Evolutionary conservation across 2,888 invertebrate species (phyloP).

Genomic region (Acronicta alni): DNA sequence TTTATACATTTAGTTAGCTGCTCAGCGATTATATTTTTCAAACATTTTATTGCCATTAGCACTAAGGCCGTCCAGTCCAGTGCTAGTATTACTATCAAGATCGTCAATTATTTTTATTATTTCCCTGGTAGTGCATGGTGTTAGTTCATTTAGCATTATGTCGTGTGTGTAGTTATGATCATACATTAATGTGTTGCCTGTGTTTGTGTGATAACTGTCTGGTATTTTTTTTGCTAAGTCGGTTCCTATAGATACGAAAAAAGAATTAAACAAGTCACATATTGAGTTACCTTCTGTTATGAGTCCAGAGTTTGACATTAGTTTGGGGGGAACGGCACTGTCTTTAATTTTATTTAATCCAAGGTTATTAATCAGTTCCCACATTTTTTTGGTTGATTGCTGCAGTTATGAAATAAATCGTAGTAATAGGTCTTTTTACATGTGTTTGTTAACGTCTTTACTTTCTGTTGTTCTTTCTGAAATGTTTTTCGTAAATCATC

Average conservation of each 20-base stretch:
- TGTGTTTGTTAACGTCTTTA: constrained; percentile 13
- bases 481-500: constrained; percentile 22
- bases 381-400: constrained; percentile 41
- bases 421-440: constrained; percentile 35
- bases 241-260: constrained; percentile 34
- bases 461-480: constrained; percentile 16
- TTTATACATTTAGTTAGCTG: neutral
- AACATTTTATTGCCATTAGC: constrained; percentile 6
- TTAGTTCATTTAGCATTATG: neutral
- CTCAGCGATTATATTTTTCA: constrained; percentile 1
- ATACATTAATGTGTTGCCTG: constrained; percentile 7
- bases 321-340: constrained; percentile 12
- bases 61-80: constrained; percentile 3
- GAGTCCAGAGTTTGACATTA: neutral
- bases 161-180: constrained; percentile 5
- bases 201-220: constrained; percentile 1
- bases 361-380: constrained; percentile 46
- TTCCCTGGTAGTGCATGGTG: constrained; percentile 2
- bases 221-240: constrained; percentile 29
- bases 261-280: constrained; percentile 47
- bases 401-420: constrained; percentile 11
- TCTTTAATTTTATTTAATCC: constrained; percentile 36
- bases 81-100: constrained; percentile 6
- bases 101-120: neutral
- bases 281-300: constrained; percentile 34